Base-by-base conservation (phyloP, 2,888 invertebrate species). In the Brachyptera risi region DNA sequence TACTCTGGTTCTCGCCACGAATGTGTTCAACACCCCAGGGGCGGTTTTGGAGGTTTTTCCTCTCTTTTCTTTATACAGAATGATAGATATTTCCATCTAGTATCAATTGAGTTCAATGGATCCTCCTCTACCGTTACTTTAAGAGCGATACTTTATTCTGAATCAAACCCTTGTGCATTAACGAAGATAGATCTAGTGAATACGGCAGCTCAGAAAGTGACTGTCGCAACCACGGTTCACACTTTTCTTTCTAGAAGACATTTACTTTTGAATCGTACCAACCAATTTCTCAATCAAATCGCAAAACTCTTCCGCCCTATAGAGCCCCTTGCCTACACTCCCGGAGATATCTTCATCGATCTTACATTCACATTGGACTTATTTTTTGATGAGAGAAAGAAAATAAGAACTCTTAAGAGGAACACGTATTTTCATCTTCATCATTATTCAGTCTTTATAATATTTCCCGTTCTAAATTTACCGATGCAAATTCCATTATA, bases 11-110 rank as follows among this genome's bases (percentile, higher is more conserved):
- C 31, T 51, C 35, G 17, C 13, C 19, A 37, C 21, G 37, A 35
- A 35, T 5, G 37, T 23, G 54, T 24, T 54, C 35, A 54, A 54
- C 35, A 54, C 17, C 54, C 54, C 35, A 17, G 23, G 15, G 54
- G 54, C 35, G 54, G 54, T 19, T 11, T 17, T 44, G 21, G 15
- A 23, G 37, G 54, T 17, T 17, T 5, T 54, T 35, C n/a, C 27
- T 51, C 15, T 37, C 54, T 31, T 31, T 31, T 31, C 31, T 31
- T 31, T 31, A n/a, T n/a, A 24, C 47, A 23, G 47, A 47, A 47
- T 47, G 47, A 54, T 54, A 37, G 54, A 54, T 35, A 19, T 54
- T 54, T 44, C 44, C 44, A 44, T 44, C 54, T 38, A 13, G 54
- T 54, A 54, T 54, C 54, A 54, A 54, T 35, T 23, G 54, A 35